Base-by-base conservation (phyloP, 2,888 invertebrate species). In the Hypolimnas misippus region DNA sequence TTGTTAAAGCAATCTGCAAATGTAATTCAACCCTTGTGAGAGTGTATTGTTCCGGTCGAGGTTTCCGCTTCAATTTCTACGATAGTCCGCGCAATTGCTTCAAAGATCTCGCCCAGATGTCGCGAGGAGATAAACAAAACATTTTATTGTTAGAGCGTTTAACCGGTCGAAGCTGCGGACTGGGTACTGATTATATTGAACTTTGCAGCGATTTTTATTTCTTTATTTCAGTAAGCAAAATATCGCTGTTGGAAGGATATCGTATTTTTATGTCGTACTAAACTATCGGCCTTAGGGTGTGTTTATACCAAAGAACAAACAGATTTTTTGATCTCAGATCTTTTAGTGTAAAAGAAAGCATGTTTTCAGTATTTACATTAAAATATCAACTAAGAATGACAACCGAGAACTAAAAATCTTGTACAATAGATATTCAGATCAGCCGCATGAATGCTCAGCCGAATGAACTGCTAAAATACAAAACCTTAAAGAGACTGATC, bases 1-100 rank as follows among this genome's bases (percentile, higher is more conserved):
- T 49, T 16, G 14, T 21, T 4, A 40, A 42, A 58, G 42, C 33
- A 35, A 59, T 46, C 25, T 53, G 35, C 19, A 53, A 53, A 59
- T 53, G 51, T 57, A 59, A 46, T 38, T 21, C 16, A 38, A 35
- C 46, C 53, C 38, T 53, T 29, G 51, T 17, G 12, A 57, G 35
- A 35, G 40, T 51, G 40, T 57, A 31, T 29, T 5, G 50, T 35
- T 59, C 14, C 44, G 25, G 33, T 35, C 38, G 33, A 62, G 33
- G 40, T 56, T 55, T 58, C 25, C 19, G 19, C n/a, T 54, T 40
- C 38, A 54, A 55, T 62, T 55, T 57, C 44, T 55, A 6, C 35
- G 35, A 52, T 53, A 44, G 55, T 31, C 40, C 38, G 25, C 57
- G 52, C 53, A 62, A 62, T 38, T 38, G 62, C 57, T 62, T 16